A percentile compares a stretch with the other conserved stretches of the same genome.
phyloP scores from a whole-genome alignment of 2,797 vertebrate genomes.

The Pterois miles region DNA sequence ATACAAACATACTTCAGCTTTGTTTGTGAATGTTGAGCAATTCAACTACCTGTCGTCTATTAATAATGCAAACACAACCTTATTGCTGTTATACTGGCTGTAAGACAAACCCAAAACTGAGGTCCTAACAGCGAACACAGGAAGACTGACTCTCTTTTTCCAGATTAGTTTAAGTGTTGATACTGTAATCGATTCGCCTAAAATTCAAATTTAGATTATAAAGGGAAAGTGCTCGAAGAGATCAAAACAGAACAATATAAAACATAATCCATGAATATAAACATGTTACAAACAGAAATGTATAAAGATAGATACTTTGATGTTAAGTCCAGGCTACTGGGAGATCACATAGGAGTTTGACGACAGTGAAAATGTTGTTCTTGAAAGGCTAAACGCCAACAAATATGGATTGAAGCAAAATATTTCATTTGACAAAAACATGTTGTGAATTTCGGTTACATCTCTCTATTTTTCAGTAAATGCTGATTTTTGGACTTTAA shows the following conservation, averaged over 20 bases:
- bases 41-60: neutral
- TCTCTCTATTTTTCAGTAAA: no score
- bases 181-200: neutral
- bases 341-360: no score
- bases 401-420: no score
- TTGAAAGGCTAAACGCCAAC: no score
- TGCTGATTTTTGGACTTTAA: no score
- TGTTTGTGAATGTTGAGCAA: neutral
- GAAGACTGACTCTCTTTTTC: neutral
- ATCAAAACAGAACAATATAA: neutral
- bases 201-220: neutral
- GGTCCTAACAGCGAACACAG: conserved; percentile 19
- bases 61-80: conserved; percentile 29
- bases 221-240: neutral
- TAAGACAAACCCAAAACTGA: conserved; percentile 8
- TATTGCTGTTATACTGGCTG: conserved; percentile 13
- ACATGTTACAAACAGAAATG: neutral
- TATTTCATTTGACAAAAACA: no score
- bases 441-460: no score
- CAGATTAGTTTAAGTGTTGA: neutral
- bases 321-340: neutral
- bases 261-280: neutral
- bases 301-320: neutral
- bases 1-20: neutral
- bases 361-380: no score